Evolutionary conservation across 2,797 vertebrate genomes (phyloP).

Genomic region (Pseudochirops corinnae): DNA sequence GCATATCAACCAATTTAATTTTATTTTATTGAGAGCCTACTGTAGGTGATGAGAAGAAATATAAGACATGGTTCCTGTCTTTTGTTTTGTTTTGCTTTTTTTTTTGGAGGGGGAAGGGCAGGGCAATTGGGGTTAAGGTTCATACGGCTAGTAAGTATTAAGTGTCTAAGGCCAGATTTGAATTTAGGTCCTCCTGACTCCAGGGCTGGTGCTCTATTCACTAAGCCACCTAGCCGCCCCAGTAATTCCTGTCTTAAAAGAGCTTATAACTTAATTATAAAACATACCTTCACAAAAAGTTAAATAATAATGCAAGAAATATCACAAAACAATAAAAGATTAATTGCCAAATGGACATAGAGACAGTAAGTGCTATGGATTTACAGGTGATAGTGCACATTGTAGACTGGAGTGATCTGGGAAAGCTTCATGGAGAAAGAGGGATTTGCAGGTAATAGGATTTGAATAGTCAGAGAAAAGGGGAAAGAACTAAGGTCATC

Average conservation of each 20-base stretch:
- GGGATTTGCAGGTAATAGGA: too few species aligned
- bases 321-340: not conserved
- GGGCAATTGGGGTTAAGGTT: too few species aligned
- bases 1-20: not conserved
- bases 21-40: not conserved
- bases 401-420: not conserved
- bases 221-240: too few species aligned
- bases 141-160: too few species aligned
- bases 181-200: too few species aligned
- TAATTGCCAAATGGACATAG: not conserved
- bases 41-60: not conserved
- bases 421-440: constrained; percentile 15
- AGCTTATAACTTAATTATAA: not conserved
- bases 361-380: not conserved
- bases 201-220: too few species aligned
- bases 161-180: too few species aligned
- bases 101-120: too few species aligned
- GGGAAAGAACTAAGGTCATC: not conserved
- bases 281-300: not conserved
- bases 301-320: not conserved
- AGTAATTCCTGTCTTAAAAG: too few species aligned
- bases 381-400: not conserved
- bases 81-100: too few species aligned
- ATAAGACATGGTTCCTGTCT: too few species aligned
- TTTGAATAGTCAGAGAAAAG: not conserved